Conservation (phyloP, 1,140 invertebrate species). For the Drosophila baimaii region DNA sequence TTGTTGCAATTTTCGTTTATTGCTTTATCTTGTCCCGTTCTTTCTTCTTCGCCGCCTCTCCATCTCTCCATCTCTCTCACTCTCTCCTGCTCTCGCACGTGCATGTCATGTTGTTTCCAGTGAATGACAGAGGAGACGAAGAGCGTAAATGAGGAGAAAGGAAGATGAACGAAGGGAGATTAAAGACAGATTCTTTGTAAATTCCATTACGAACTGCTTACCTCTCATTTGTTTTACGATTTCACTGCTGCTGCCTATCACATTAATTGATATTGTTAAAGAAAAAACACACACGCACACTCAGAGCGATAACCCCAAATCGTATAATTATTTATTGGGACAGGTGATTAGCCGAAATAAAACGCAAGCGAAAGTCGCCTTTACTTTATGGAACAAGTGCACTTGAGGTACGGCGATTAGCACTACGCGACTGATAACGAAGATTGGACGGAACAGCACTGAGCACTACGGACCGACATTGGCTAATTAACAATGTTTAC, state of each 20-base stretch:
- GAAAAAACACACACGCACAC: slow-evolving; percentile 4
- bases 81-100: not conserved
- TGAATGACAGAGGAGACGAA: slow-evolving; percentile 1
- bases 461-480: slow-evolving; percentile 25
- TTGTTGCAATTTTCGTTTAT: slow-evolving; percentile 81
- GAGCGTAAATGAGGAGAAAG: not conserved
- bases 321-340: slow-evolving; percentile 62
- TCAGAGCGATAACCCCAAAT: slow-evolving; percentile 36
- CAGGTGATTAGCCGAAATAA: slow-evolving; percentile 47
- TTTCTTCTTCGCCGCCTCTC: slow-evolving; percentile 13
- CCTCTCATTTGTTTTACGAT: slow-evolving; percentile 24
- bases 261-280: slow-evolving; percentile 59
- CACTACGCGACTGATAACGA: slow-evolving; percentile 49
- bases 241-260: slow-evolving; percentile 8
- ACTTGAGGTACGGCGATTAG: slow-evolving; percentile 46
- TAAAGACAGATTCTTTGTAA: slow-evolving; percentile 9
- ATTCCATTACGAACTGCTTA: slow-evolving; percentile 15
- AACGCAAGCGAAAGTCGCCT: slow-evolving; percentile 6
- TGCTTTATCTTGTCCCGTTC: slow-evolving; percentile 71
- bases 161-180: not conserved
- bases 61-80: too few species aligned
- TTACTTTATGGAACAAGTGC: slow-evolving; percentile 28
- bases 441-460: slow-evolving; percentile 11
- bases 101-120: slow-evolving; percentile 23
- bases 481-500: slow-evolving; percentile 46